Percentiles rank a stretch among this genome's conserved stretches.
These are phyloP conservation scores for Sprattus sprattus DNA, from an alignment of 2,113 vertebrate genomes.

Conservation along the genomic window DNA sequence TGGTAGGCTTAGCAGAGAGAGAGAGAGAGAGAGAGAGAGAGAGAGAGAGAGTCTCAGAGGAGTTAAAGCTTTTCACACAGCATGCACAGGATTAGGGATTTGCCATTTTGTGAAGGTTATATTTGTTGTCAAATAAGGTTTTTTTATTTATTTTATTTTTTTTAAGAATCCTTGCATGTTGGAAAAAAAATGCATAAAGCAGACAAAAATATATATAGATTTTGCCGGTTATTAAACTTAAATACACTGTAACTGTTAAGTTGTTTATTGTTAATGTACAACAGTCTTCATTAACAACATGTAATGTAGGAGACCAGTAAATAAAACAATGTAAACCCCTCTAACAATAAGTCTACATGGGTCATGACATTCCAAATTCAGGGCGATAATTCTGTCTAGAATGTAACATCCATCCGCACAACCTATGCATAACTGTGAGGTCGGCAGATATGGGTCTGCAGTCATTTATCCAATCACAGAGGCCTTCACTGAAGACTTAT, in stretches of 20 bases:
- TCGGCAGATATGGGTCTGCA: constrained; percentile 26
- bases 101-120: background rate
- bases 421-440: background rate
- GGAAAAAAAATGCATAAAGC: no score
- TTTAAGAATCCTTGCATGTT: no score
- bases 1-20: background rate
- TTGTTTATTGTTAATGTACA: no score
- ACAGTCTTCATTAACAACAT: no score
- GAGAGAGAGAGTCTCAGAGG: constrained; percentile 8
- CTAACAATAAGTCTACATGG: background rate
- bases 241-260: no score
- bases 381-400: background rate
- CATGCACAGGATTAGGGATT: background rate
- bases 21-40: background rate
- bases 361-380: background rate
- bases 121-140: background rate
- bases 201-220: no score
- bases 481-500: constrained; percentile 35
- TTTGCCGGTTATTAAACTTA: no score
- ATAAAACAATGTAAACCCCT: background rate
- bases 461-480: constrained; percentile 34
- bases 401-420: background rate
- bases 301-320: background rate
- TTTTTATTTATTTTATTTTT: no score
- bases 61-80: constrained; percentile 34